Conservation (phyloP, 2,113 vertebrate genomes). For the Crotalus helleri region DNA sequence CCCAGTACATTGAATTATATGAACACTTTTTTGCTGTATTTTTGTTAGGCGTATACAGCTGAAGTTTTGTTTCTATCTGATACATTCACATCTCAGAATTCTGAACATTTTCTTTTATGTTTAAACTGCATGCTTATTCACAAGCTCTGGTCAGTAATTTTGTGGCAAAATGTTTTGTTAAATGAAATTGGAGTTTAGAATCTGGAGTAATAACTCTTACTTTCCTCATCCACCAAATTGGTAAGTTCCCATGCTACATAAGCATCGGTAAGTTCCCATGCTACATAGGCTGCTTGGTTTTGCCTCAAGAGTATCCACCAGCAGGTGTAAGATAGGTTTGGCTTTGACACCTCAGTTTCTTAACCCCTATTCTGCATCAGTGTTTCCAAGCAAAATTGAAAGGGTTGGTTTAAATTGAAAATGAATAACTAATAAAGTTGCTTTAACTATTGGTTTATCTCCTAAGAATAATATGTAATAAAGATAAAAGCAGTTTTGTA, state of each 20-base stretch:
- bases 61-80: not conserved
- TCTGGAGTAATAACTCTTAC: too few relatives aligned
- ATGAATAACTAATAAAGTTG: not conserved
- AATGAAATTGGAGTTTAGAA: not conserved
- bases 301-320: not conserved
- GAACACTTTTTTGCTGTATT: not conserved
- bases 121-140: not conserved
- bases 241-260: not conserved
- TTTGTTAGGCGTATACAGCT: not conserved
- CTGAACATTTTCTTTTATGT: not conserved
- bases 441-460: constrained; percentile 3
- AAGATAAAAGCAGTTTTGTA: not conserved
- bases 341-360: not conserved
- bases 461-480: not conserved
- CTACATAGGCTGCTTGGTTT: not conserved
- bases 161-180: not conserved
- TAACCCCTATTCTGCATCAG: not conserved
- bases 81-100: not conserved
- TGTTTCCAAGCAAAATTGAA: not conserved
- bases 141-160: not conserved
- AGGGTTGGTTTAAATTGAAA: not conserved
- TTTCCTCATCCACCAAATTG: not conserved
- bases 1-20: not conserved
- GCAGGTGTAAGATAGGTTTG: not conserved
- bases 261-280: not conserved